Percentiles rank a stretch among this genome's conserved stretches.
Conservation (phyloP, 2,113 vertebrate genomes). For the Carassius auratus region DNA sequence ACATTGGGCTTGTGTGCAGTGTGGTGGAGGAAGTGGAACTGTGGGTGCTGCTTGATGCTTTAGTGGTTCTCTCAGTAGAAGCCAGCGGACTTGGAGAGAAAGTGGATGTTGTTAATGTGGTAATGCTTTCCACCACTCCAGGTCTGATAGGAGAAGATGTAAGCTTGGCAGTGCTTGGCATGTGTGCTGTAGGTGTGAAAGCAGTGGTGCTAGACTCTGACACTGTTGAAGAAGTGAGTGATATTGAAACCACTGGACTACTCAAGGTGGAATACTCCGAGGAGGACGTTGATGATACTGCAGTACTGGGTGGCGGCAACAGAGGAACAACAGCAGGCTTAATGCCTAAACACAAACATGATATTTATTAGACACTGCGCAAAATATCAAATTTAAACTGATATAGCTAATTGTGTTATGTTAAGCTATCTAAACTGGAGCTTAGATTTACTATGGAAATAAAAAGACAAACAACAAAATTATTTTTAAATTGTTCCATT, state of each 20-base stretch:
- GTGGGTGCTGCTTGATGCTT: neutral
- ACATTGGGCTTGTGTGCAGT: conserved; percentile 53
- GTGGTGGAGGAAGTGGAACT: conserved; percentile 45
- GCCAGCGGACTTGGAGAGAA: neutral
- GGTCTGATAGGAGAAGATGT: conserved; percentile 53
- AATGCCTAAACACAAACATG: conserved; percentile 79
- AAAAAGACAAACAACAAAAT: too few relatives aligned
- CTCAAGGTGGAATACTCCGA: conserved; percentile 32
- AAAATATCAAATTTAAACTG: conserved; percentile 35
- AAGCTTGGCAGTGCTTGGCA: conserved; percentile 23
- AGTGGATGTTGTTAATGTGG: conserved; percentile 59
- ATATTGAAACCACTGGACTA: neutral
- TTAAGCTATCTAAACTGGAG: too few relatives aligned
- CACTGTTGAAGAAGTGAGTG: conserved; percentile 25
- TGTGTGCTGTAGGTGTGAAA: conserved; percentile 17
- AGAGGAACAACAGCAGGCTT: conserved; percentile 67
- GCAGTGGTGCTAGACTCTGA: conserved; percentile 26
- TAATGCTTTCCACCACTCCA: conserved; percentile 51
- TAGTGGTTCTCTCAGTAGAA: conserved; percentile 50
- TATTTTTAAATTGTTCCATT: neutral
- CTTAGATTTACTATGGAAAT: too few relatives aligned
- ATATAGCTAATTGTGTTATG: conserved; percentile 14
- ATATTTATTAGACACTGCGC: neutral
- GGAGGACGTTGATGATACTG: conserved; percentile 49
- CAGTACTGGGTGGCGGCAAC: conserved; percentile 55